These are phyloP conservation scores for Aphaenogaster ashmeadi DNA, from an alignment of 1,140 invertebrate species.

Conservation along the genomic window DNA sequence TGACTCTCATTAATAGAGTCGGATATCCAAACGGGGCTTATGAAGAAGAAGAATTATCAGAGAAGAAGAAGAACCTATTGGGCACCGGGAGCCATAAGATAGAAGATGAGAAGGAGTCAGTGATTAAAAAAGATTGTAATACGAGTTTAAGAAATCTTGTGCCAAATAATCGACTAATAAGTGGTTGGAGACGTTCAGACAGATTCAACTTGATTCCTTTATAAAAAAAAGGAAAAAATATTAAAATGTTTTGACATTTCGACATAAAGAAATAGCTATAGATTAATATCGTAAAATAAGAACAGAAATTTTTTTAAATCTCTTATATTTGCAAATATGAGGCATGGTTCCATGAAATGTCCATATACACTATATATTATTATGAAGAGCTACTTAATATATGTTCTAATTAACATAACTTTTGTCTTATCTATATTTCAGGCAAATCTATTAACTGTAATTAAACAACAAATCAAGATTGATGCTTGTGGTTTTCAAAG, in stretches of 20 bases:
- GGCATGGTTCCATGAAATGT: background rate
- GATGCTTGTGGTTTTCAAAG: background rate
- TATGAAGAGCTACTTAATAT: background rate
- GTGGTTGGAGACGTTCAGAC: too few species aligned
- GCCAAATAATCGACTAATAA: too few species aligned
- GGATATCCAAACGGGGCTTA: too few species aligned
- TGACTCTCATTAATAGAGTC: too few species aligned
- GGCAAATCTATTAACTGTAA: background rate
- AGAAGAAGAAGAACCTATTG: too few species aligned
- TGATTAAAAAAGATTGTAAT: too few species aligned
- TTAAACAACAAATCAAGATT: background rate
- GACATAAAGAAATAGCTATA: background rate
- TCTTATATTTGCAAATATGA: background rate
- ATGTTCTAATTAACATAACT: background rate
- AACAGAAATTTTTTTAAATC: background rate
- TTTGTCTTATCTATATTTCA: background rate
- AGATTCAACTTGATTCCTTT: too few species aligned
- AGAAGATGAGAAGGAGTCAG: too few species aligned
- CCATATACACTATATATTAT: background rate
- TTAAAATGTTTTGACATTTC: background rate
- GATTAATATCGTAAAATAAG: background rate
- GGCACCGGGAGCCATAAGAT: too few species aligned
- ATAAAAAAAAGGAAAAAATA: too few species aligned
- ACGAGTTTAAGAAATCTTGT: too few species aligned
- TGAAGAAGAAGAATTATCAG: too few species aligned